Base-by-base conservation (phyloP, 2,888 invertebrate genomes). In the Magallana nippona region DNA sequence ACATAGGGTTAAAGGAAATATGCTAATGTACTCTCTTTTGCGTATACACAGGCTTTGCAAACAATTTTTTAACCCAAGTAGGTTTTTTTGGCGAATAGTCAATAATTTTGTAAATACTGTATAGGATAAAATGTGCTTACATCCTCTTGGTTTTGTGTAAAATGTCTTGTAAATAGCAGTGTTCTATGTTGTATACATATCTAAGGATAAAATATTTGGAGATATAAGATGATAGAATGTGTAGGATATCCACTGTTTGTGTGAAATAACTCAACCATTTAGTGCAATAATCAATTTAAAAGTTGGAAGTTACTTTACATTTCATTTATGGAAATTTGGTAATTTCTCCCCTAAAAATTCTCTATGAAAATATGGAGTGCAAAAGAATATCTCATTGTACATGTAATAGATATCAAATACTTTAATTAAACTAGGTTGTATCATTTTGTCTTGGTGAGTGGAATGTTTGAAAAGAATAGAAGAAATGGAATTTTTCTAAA, bases 111-210 rank as follows among this genome's bases (percentile, higher is more conserved):
- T 60, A 19, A 19, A 71, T 71, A 27, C 32, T 71, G 13, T 71
- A 22, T 15, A 32, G 2, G 32, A 15, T 22, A 71, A 15, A 3
- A 15, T 32, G 3, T 15, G 11, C 15, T 60, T 17, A 71, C 32
- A 13, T 71, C 27, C 10, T 32, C 32, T 32, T 32, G 32, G 22
- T 71, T 71, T 71, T 10, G 22, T 71, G 71, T 71, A 71, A 32
- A 27, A 27, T 27, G 27, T 13, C n/a, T 27, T 71, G 71, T 71
- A 71, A 71, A 71, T 71, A 71, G 71, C 27, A 13, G 27, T 71
- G 27, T 63, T 22, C 13, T 22, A 19, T 63, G 27, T 71, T 22
- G 71, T 71, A 71, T 15, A 71, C 22, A 71, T 71, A 22, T 71
- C 27, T 22, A 22, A 13, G 22, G 27, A 71, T 13, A 71, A 71